These are phyloP conservation scores for Luscinia megarhynchos DNA, from an alignment of 2,797 vertebrate genomes.

Conservation along the genomic window DNA sequence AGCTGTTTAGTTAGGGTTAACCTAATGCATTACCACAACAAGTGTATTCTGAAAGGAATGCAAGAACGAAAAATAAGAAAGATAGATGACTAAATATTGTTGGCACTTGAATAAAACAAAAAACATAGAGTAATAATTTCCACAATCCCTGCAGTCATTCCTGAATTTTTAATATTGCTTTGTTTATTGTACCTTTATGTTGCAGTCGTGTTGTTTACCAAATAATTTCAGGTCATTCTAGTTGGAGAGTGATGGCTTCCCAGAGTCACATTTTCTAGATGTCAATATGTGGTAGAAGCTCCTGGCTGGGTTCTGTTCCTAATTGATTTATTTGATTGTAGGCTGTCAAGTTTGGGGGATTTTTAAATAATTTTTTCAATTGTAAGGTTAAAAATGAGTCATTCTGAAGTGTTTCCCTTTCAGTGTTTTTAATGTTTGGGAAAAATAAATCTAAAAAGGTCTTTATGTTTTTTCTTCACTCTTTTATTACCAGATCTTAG, in stretches of 20 bases:
- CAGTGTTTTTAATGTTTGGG: constrained; percentile 13
- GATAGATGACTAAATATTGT: constrained; percentile 58
- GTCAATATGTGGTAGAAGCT: constrained; percentile 24
- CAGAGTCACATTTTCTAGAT: constrained; percentile 49
- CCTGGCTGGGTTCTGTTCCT: constrained; percentile 39
- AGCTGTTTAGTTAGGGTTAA: not conserved
- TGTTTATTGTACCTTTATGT: constrained; percentile 58
- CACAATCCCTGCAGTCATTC: constrained; percentile 53
- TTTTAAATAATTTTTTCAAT: constrained; percentile 58
- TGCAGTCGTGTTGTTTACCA: constrained; percentile 60
- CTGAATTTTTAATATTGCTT: constrained; percentile 64
- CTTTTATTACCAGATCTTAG: constrained; percentile 8
- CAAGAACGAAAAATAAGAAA: not conserved
- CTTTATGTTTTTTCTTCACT: not conserved
- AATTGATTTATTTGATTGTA: constrained; percentile 65
- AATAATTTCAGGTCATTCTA: constrained; percentile 51
- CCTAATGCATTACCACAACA: not conserved
- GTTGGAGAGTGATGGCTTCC: constrained; percentile 59
- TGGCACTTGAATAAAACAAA: constrained; percentile 60
- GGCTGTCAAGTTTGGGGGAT: constrained; percentile 29
- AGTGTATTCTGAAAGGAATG: not conserved
- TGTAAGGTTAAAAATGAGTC: constrained; percentile 34
- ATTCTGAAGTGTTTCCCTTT: constrained; percentile 37
- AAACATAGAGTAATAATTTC: constrained; percentile 49
- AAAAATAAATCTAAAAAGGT: constrained; percentile 33